A percentile compares a stretch with the other conserved stretches of the same genome.
Conservation (phyloP, 2,797 vertebrate genomes). For the Onychomys arenicola region DNA sequence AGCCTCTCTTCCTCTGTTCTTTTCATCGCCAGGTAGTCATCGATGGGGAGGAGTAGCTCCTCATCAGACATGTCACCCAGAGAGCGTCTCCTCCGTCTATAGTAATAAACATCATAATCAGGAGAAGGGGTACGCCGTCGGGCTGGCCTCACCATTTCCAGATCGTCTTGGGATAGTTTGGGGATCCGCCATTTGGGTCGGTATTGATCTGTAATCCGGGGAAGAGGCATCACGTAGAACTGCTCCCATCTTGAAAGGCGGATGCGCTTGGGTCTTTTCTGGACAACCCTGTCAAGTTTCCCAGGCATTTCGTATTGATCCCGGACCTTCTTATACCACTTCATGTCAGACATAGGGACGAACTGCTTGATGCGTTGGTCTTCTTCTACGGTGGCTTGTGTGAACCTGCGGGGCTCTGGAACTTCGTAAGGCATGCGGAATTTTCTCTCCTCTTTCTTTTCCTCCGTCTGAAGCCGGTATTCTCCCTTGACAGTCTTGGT, state of each 20-base stretch:
- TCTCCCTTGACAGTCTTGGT: slow-evolving; percentile 96
- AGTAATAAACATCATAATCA: slow-evolving; percentile 93
- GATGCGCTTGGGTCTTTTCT: slow-evolving; percentile 97
- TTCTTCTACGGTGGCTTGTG: slow-evolving; percentile 91
- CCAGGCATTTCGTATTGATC: slow-evolving; percentile 99
- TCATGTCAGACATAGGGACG: slow-evolving; percentile 98
- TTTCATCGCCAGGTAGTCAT: slow-evolving; percentile 98
- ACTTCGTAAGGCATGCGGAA: slow-evolving; percentile 97
- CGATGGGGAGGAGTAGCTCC: slow-evolving; percentile 95
- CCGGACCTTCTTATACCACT: slow-evolving; percentile 98
- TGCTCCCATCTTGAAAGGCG: slow-evolving; percentile 99
- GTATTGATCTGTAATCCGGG: slow-evolving; percentile 98
- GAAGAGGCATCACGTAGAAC: slow-evolving; percentile 97
- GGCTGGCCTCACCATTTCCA: slow-evolving; percentile 97
- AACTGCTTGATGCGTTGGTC: slow-evolving; percentile 97
- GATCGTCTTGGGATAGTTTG: slow-evolving; percentile 95
- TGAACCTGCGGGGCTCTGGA: slow-evolving; percentile 92
- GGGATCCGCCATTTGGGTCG: slow-evolving; percentile 96
- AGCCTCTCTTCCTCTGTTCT: slow-evolving; percentile 97
- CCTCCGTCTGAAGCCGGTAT: slow-evolving; percentile 93
- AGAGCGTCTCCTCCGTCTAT: slow-evolving; percentile 94
- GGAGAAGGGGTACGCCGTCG: slow-evolving; percentile 94
- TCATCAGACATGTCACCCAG: slow-evolving; percentile 97
- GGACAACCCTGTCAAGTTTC: slow-evolving; percentile 94
- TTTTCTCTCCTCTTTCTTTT: slow-evolving; percentile 95